Evolutionary conservation across 2,888 invertebrate species (phyloP), one percentile per base, ranked within the genome.

Genomic region (Branchellion lobata): DNA sequence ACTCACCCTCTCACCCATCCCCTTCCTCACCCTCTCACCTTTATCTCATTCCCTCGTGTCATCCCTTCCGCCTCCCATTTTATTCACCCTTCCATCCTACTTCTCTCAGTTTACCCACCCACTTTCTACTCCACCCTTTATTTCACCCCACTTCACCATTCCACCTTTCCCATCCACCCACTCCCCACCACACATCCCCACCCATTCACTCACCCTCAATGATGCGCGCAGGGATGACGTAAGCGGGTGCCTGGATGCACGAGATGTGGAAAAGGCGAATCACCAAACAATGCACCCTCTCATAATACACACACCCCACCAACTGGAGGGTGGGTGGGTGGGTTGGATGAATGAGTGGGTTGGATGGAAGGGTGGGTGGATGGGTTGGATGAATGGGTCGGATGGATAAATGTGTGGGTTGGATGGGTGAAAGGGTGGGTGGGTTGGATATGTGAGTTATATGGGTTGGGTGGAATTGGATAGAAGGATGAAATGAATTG

Each of bases 261-360:
- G 93, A 93, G 81, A 99, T 93, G 33, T 95, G 95, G 80, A 98
- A 90, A 71, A 98, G 89, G 86, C 97, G 96, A 33, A 94, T 92
- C 40, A 91, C 88, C 91, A 90, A 93, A 85, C 91, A 91, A 47
- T 88, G 3, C 82, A 95, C 74, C 89, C 91, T 83, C 89, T 85
- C 80, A 79, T 89, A 84, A 84, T 93, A 94, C 71, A 97, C 92
- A 86, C 97, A 99, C 14, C 96, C 97, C 2, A 94, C 91, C 84
- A 97, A 91, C 90, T 97, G 94, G 51, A 77, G n/a, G 34, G 33
- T 72, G 33, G 33, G 18, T 1, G 21, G 2, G 72, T 33, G n/a
- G 72, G n/a, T n/a, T n/a, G 11, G 51, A 53, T 1, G 51, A 75
- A 47, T 1, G 51, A 1, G 51, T 3, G 8, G 75, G n/a, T 8